Base-by-base conservation (phyloP, 2,888 invertebrate genomes). In the Odontothrips loti region DNA sequence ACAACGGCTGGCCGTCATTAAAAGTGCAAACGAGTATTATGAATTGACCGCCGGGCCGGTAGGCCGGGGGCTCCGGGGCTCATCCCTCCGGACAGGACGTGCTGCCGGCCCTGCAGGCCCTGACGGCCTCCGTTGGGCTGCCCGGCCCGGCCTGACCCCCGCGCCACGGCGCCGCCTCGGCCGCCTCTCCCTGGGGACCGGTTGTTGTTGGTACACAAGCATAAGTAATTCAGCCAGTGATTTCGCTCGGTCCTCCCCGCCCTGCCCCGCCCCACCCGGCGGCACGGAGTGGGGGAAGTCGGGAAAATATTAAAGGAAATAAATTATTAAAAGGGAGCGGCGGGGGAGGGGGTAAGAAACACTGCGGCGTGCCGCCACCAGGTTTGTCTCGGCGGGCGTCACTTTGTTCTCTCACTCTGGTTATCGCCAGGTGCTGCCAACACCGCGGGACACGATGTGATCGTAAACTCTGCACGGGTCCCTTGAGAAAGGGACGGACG, bases 171-270 rank as follows among this genome's bases (percentile, higher is more conserved):
- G n/a, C 68, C 68, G 23, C 68, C 34, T 43, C 34, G 34, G n/a
- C 68, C 68, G 68, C 27, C 68, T 23, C 68, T 11, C 68, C 63
- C 63, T n/a, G 63, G 34, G 34, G 34, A 6, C 34, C 34, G 34
- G 34, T 43, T 43, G 34, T 68, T 68, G 68, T 68, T 68, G 20
- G 68, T 68, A 68, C 68, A 68, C 68, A 68, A 68, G 68, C 68
- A 68, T 68, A 68, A 68, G 68, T 68, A 68, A 68, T 68, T 68
- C 68, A 68, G 68, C 68, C 68, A n/a, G 68, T 68, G 68, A 68
- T 68, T 68, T 68, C 68, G 9, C 34, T 43, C 34, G 34, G 34
- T 43, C 34, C 34, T 43, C 34, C 34, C 34, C 34, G 34, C 9
- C 68, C 68, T 0, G 68, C 68, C 23, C 10, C 51, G 51, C 15